Conservation (phyloP, 2,797 vertebrate species). For the Gallinago stenura region DNA sequence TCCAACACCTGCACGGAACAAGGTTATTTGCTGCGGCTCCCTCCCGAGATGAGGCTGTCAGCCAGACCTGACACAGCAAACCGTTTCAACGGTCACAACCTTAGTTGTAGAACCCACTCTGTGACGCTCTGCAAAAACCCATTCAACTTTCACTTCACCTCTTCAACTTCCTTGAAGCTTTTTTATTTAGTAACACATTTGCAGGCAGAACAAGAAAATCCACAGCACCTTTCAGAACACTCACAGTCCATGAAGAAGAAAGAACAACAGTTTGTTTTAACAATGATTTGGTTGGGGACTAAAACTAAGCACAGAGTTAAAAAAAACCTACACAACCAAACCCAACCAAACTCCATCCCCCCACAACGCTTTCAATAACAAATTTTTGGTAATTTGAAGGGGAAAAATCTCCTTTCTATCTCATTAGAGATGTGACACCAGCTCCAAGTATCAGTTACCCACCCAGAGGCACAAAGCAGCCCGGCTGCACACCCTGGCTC, state of each 20-base stretch:
- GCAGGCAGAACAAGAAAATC: neutral
- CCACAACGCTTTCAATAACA: neutral
- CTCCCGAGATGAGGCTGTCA: neutral
- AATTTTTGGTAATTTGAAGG: neutral
- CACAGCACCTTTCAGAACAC: neutral
- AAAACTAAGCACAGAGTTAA: neutral
- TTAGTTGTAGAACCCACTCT: neutral
- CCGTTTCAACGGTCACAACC: neutral
- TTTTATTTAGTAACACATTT: neutral
- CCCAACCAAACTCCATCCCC: neutral
- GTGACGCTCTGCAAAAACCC: neutral
- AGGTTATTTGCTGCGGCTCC: neutral
- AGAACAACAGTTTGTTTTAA: neutral
- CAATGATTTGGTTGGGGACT: neutral
- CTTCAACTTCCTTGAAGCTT: neutral
- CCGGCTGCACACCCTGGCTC: neutral
- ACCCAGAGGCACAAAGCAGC: neutral
- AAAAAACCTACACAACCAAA: neutral
- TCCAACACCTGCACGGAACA: constrained; percentile 88
- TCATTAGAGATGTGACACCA: neutral
- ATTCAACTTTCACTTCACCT: neutral
- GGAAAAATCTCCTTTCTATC: neutral
- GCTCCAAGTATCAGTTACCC: neutral
- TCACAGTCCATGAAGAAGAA: neutral
- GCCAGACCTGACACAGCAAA: neutral